Evolutionary conservation across 1,140 invertebrate genomes (phyloP).

Genomic region (Lethrus apterus): DNA sequence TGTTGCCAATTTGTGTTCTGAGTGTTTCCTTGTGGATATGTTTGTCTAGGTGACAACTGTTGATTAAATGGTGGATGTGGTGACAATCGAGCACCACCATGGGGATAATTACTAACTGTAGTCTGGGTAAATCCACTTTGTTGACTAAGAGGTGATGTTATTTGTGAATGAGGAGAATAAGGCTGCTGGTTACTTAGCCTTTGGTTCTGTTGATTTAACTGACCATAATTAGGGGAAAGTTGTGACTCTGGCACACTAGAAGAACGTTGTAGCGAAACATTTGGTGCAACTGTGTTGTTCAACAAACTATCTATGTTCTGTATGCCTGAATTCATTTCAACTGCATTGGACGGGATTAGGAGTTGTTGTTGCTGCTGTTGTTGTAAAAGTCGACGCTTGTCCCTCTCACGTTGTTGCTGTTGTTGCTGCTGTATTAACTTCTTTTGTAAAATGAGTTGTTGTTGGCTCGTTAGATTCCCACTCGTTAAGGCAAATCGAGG

Average conservation of each 20-base stretch:
- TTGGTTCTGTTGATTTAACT: conserved; percentile 32
- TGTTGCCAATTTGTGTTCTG: conserved; percentile 20
- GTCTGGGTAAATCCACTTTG: conserved; percentile 29
- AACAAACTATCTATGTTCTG: conserved; percentile 71
- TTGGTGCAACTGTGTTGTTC: conserved; percentile 70
- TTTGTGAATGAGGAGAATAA: conserved; percentile 43
- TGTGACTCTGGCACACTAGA: conserved; percentile 63
- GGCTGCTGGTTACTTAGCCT: conserved; percentile 40
- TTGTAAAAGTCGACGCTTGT: conserved; percentile 47
- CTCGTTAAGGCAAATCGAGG: conserved; percentile 32
- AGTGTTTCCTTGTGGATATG: conserved; percentile 24
- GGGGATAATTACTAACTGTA: conserved; percentile 29
- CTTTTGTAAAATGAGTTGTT: conserved; percentile 38
- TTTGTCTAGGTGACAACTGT: conserved; percentile 34
- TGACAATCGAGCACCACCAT: conserved; percentile 27
- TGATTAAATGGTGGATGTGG: conserved; percentile 35
- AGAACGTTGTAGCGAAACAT: conserved; percentile 64
- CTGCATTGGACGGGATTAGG: conserved; percentile 56
- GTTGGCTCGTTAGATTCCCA: conserved; percentile 18
- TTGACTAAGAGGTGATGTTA: conserved; percentile 38
- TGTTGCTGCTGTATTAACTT: conserved; percentile 40
- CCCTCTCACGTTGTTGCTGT: conserved; percentile 41
- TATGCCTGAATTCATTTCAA: conserved; percentile 53
- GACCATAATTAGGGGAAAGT: conserved; percentile 55
- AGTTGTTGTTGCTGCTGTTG: conserved; percentile 66